Evolutionary conservation across 2,113 vertebrate species (phyloP).

Genomic region (Sapajus apella): DNA sequence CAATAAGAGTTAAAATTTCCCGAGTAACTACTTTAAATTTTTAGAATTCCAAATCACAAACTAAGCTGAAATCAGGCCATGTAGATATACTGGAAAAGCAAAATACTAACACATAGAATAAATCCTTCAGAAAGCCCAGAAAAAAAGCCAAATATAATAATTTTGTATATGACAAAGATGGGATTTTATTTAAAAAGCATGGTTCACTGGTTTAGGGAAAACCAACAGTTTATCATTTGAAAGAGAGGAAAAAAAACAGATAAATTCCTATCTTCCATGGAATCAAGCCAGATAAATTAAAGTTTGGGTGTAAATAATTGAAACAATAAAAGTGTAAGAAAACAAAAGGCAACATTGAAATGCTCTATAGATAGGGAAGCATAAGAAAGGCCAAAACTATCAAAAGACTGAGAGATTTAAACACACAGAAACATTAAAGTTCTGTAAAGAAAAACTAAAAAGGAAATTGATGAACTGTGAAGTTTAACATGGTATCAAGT

Average conservation of each 20-base stretch:
- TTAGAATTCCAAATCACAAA: neutral
- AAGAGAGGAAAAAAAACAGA: neutral
- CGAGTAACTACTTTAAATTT: neutral
- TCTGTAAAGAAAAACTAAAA: neutral
- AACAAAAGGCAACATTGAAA: neutral
- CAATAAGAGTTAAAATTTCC: slow-evolving; percentile 11
- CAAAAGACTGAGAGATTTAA: neutral
- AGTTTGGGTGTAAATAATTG: neutral
- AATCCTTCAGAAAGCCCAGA: neutral
- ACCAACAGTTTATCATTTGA: neutral
- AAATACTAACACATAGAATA: neutral
- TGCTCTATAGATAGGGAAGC: neutral
- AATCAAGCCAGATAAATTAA: slow-evolving; percentile 31
- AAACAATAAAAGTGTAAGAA: slow-evolving; percentile 17
- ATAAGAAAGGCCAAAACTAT: neutral
- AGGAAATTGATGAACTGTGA: neutral
- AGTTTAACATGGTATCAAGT: neutral
- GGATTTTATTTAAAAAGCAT: neutral
- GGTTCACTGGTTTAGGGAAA: neutral
- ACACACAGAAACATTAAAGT: neutral
- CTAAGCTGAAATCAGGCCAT: neutral
- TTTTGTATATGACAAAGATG: neutral
- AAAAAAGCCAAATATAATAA: neutral
- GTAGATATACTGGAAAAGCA: neutral
- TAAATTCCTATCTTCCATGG: neutral